phyloP scores from a whole-genome alignment of 2,113 vertebrate species.

The Syrmaticus mikado region DNA sequence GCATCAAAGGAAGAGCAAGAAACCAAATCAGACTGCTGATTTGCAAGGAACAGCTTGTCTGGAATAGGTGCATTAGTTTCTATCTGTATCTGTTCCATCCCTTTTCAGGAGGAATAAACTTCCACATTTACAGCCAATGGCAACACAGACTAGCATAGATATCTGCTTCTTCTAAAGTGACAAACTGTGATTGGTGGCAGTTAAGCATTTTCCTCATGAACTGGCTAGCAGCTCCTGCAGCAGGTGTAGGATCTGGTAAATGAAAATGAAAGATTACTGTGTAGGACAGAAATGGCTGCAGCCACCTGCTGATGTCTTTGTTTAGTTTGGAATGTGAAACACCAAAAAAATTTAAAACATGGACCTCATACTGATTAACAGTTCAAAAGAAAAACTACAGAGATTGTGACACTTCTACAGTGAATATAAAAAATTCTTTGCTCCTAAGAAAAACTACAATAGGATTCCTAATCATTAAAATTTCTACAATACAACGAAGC shows the following conservation, averaged over 20 bases:
- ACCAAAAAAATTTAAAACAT: neutral
- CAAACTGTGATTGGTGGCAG: neutral
- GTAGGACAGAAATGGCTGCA: neutral
- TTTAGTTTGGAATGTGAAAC: neutral
- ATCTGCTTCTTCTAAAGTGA: neutral
- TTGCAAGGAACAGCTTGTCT: neutral
- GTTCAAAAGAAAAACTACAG: neutral
- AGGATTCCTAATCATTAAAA: neutral
- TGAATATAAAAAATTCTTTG: neutral
- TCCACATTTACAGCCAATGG: neutral
- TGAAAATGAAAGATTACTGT: neutral
- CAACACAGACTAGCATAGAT: neutral
- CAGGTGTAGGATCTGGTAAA: neutral
- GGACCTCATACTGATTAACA: neutral
- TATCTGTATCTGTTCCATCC: neutral
- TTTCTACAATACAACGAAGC: neutral
- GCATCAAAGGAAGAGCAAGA: neutral
- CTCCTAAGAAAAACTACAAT: neutral
- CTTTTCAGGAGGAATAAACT: neutral
- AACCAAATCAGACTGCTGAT: neutral
- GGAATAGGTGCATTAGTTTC: neutral
- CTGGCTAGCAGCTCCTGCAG: neutral
- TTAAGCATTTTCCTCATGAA: neutral
- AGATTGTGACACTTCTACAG: neutral
- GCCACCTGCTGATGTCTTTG: accelerated